Conservation (phyloP, 2,113 vertebrate genomes). For the Protobothrops mucrosquamatus region DNA sequence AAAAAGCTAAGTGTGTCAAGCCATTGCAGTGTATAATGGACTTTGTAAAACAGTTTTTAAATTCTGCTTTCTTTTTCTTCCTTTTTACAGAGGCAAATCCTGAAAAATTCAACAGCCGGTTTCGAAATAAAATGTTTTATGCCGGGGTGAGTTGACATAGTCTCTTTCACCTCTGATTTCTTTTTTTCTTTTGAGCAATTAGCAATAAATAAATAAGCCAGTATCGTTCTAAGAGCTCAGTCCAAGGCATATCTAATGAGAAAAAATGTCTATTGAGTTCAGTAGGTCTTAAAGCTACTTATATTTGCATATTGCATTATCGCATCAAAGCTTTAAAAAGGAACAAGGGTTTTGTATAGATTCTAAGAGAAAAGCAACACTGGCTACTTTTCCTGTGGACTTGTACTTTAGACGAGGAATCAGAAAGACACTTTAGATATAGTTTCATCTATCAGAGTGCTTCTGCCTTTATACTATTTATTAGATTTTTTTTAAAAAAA, state of each 20-base stretch:
- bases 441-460: neutral
- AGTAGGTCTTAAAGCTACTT: neutral
- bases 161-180: neutral
- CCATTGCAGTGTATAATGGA: neutral
- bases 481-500: neutral
- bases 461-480: neutral
- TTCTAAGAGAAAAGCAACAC: neutral
- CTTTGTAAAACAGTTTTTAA: constrained; percentile 15
- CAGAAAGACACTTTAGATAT: neutral
- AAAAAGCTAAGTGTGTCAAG: neutral
- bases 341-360: neutral
- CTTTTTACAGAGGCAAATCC: constrained; percentile 88
- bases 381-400: neutral
- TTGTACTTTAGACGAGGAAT: neutral
- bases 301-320: neutral
- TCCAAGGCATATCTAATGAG: neutral
- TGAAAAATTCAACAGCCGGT: constrained; percentile 96
- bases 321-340: neutral
- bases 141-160: constrained; percentile 84
- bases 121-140: constrained; percentile 98
- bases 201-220: neutral
- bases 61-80: constrained; percentile 25
- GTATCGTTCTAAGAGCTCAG: neutral
- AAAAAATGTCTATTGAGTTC: neutral
- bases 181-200: neutral